Percentiles rank a stretch among this genome's conserved stretches.
Conservation (phyloP, 2,797 vertebrate species). For the Epinephelus malabaricus region DNA sequence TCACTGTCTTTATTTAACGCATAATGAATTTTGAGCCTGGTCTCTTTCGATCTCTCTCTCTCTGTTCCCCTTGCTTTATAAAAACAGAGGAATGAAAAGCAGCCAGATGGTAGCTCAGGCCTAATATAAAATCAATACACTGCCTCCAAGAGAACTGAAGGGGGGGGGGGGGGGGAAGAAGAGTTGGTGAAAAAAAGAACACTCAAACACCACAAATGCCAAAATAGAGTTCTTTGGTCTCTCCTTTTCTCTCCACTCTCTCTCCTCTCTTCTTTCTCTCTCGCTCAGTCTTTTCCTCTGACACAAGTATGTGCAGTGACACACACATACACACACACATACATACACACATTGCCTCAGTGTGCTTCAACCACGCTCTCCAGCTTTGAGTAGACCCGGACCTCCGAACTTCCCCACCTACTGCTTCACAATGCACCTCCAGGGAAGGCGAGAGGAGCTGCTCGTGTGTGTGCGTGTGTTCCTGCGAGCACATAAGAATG, state of each 20-base stretch:
- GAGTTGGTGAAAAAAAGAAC: conserved; percentile 66
- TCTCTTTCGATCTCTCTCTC: conserved; percentile 66
- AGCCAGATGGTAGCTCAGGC: conserved; percentile 83
- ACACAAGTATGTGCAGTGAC: conserved; percentile 30
- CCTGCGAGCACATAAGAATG: conserved; percentile 52
- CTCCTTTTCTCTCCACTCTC: conserved; percentile 47
- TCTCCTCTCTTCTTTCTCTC: conserved; percentile 27
- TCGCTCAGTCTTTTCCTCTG: conserved; percentile 21
- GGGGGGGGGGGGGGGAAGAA: conserved; percentile 6
- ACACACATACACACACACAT: conserved; percentile 17
- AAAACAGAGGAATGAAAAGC: conserved; percentile 83
- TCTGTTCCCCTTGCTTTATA: conserved; percentile 71
- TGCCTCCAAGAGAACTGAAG: conserved; percentile 73
- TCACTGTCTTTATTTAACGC: conserved; percentile 77
- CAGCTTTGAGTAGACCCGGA: conserved; percentile 52
- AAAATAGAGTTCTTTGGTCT: conserved; percentile 75
- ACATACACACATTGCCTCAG: conserved; percentile 24
- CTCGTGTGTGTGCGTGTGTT: conserved; percentile 26
- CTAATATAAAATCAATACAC: conserved; percentile 87
- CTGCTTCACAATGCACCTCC: conserved; percentile 47
- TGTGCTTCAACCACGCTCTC: conserved; percentile 50
- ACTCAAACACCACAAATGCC: conserved; percentile 76
- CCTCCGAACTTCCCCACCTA: conserved; percentile 51
- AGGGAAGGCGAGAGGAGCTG: conserved; percentile 33
- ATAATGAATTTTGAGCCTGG: conserved; percentile 75